Base-by-base conservation (phyloP, 2,797 vertebrate species). In the Emydoidea blandingii region DNA sequence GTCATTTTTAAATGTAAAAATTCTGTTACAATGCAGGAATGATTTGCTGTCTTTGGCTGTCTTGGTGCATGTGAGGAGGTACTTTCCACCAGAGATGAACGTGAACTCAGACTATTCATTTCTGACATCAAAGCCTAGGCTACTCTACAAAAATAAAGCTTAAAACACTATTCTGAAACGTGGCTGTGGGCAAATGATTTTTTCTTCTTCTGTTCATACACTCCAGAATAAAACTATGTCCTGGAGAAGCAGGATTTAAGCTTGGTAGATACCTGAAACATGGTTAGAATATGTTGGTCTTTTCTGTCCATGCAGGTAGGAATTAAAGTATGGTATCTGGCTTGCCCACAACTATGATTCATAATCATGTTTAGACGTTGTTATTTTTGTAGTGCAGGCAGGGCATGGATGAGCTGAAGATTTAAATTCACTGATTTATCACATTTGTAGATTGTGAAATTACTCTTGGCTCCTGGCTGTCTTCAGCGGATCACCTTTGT, bases 241-340 rank as follows among this genome's bases (percentile, higher is more conserved):
- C 84, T 76, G 0, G 0, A 82, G 90, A 94, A 80, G 14, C 53
- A 93, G 37, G 10, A 92, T 87, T 94, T 79, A 91, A 76, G 68
- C 50, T 56, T 84, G 80, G 68, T 79, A 80, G 47, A 89, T 31
- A 49, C 50, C 82, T 95, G 87, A 52, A 11, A 89, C 94, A 47
- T 82, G 41, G 91, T 78, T 78, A 93, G 85, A 91, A 23, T 50
- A 88, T 90, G 31, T 5, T 49, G 25, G 50, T 3, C n/a, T 1
- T 82, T 85, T 83, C 25, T 0, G 0, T n/a, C 47, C n/a, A 41
- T 1, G 50, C 34, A 83, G 87, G 84, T 37, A 47, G 2, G 3
- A 93, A 86, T 76, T 21, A 90, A 47, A 82, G 29, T 68, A 31
- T 52, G 21, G 34, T 74, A 79, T 44, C 84, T 91, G 1, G 79